Percentiles rank a stretch among this genome's conserved stretches.
Evolutionary conservation across 2,888 invertebrate genomes (phyloP).

Genomic region (Drosophila demipolita): DNA sequence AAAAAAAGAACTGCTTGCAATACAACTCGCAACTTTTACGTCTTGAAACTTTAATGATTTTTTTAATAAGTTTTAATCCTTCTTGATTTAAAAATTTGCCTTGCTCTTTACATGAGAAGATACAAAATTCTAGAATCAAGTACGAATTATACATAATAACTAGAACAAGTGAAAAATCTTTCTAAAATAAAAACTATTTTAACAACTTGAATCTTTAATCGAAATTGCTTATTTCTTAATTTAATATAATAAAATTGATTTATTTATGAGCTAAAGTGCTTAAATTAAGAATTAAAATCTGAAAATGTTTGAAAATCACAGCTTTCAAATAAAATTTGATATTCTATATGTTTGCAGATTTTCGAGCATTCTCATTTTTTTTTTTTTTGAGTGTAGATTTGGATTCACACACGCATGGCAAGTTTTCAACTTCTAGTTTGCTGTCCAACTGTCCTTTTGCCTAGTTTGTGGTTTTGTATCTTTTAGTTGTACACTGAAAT

Average conservation of each 20-base stretch:
- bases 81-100: no score
- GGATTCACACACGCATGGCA: constrained; percentile 11
- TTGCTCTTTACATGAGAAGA: background rate
- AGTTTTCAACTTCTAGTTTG: constrained; percentile 36
- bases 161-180: background rate
- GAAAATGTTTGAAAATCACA: background rate
- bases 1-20: background rate
- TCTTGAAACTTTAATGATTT: no score
- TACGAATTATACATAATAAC: background rate
- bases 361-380: background rate
- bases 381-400: background rate
- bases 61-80: no score
- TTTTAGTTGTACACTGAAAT: constrained; percentile 31
- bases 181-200: background rate
- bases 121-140: background rate
- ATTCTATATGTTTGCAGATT: background rate
- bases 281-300: background rate
- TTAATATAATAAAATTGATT: background rate
- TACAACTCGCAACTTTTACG: background rate
- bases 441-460: constrained; percentile 41
- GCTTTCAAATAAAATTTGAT: background rate
- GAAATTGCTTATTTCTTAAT: no score
- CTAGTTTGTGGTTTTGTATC: constrained; percentile 47
- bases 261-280: background rate
- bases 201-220: background rate